A percentile compares a stretch with the other conserved stretches of the same genome.
phyloP scores from a whole-genome alignment of 1,140 invertebrate genomes.

The Apocrypta bakeri region DNA sequence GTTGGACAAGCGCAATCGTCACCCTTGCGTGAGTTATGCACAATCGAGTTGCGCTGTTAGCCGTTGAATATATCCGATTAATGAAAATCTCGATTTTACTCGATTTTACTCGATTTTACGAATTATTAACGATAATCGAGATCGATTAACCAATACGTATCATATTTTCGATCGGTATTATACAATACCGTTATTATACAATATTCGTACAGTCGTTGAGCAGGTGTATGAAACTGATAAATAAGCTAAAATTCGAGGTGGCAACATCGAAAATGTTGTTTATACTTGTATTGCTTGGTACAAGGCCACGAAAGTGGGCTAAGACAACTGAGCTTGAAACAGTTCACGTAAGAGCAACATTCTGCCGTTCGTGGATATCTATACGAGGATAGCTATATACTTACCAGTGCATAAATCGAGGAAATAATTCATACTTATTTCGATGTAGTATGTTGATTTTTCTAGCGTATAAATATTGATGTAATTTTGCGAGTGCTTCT shows the following conservation, averaged over 20 bases:
- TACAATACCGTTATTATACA: no score
- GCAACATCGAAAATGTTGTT: background rate
- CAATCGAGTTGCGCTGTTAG: background rate
- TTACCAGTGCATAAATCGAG: no score
- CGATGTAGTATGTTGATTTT: no score
- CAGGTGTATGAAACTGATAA: background rate
- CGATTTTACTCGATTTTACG: no score
- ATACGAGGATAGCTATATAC: no score
- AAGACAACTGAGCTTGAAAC: background rate
- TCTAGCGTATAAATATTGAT: background rate
- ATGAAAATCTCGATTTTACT: background rate
- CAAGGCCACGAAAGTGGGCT: constrained; percentile 27
- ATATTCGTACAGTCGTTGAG: no score
- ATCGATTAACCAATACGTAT: no score
- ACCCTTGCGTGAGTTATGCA: background rate
- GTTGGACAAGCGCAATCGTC: background rate
- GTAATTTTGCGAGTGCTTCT: background rate
- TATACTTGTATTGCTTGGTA: background rate
- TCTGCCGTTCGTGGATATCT: no score
- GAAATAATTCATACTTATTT: no score
- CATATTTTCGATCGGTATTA: no score
- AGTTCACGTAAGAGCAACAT: no score
- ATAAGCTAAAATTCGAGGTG: background rate
- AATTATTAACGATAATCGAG: no score
- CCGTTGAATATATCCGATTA: background rate